These are phyloP conservation scores for Euphydryas editha DNA, from an alignment of 2,888 invertebrate genomes.

Conservation along the genomic window DNA sequence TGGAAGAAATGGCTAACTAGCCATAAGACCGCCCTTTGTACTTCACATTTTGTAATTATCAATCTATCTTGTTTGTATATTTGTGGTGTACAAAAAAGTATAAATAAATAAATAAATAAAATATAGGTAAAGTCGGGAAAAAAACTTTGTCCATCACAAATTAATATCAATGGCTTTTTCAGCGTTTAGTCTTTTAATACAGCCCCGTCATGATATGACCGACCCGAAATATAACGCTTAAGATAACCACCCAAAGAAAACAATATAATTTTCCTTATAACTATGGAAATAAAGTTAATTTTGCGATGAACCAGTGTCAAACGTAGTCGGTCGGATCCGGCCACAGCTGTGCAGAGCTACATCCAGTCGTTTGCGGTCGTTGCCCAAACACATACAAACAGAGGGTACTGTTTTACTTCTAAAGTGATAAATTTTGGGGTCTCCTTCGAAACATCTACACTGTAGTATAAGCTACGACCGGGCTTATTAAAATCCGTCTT, in stretches of 20 bases:
- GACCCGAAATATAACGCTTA: conserved; percentile 39
- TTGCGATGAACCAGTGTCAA: conserved; percentile 12
- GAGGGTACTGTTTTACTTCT: conserved; percentile 29
- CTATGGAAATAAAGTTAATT: conserved; percentile 17
- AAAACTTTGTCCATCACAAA: conserved; percentile 11
- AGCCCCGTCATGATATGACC: conserved; percentile 38
- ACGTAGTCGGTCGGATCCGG: conserved; percentile 39
- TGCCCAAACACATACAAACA: conserved; percentile 62
- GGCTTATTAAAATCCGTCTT: conserved; percentile 1
- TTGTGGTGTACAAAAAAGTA: no score
- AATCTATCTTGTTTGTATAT: no score
- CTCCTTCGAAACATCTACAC: conserved; percentile 25
- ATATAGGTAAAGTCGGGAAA: background rate
- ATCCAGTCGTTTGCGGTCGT: conserved; percentile 66
- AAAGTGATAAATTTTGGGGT: conserved; percentile 36
- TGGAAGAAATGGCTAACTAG: no score
- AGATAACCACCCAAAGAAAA: conserved; percentile 30
- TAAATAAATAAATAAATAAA: no score
- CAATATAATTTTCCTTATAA: background rate
- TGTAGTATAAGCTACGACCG: conserved; percentile 15
- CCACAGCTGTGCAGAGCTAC: conserved; percentile 66
- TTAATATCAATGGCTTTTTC: conserved; percentile 38
- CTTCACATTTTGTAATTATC: no score
- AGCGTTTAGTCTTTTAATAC: conserved; percentile 38
- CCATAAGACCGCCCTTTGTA: no score